Conservation (phyloP, 2,888 invertebrate species). For the Ethmia dodecea region DNA sequence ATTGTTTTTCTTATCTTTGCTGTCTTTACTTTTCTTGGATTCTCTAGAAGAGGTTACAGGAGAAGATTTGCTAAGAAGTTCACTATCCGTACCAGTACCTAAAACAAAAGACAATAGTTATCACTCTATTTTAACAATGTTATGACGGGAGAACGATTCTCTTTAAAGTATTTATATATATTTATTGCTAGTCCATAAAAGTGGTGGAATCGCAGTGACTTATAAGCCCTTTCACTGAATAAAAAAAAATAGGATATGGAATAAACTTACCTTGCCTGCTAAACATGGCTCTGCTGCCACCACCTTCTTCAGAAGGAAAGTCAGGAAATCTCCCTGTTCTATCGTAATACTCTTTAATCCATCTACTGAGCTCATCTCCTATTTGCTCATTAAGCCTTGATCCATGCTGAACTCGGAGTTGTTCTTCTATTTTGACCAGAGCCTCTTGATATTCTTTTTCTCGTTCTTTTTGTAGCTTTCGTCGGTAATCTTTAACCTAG, state of each 20-base stretch:
- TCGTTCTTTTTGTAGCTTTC: slow-evolving; percentile 81
- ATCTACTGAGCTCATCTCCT: slow-evolving; percentile 90
- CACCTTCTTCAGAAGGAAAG: slow-evolving; percentile 93
- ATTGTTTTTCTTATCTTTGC: slow-evolving; percentile 79
- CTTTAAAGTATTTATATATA: background rate
- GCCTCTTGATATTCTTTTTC: slow-evolving; percentile 84
- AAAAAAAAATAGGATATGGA: background rate
- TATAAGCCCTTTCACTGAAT: too few relatives aligned
- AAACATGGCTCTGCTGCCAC: slow-evolving; percentile 91
- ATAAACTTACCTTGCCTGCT: slow-evolving; percentile 81
- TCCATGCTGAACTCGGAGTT: slow-evolving; percentile 84
- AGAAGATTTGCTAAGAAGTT: slow-evolving; percentile 86
- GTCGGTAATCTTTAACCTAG: slow-evolving; percentile 74
- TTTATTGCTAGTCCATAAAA: background rate
- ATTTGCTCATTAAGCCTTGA: slow-evolving; percentile 90
- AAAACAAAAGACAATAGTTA: too few relatives aligned
- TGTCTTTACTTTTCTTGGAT: slow-evolving; percentile 86
- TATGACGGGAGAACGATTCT: too few relatives aligned
- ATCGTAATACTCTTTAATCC: slow-evolving; percentile 90
- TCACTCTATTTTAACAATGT: too few relatives aligned
- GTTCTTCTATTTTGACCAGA: slow-evolving; percentile 77
- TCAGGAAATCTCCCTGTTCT: slow-evolving; percentile 93
- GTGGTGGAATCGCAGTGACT: too few relatives aligned
- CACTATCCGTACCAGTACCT: slow-evolving; percentile 85
- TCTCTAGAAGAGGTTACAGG: slow-evolving; percentile 84